Evolutionary conservation across 2,113 vertebrate genomes (phyloP).

Genomic region (Daphoenositta chrysoptera): DNA sequence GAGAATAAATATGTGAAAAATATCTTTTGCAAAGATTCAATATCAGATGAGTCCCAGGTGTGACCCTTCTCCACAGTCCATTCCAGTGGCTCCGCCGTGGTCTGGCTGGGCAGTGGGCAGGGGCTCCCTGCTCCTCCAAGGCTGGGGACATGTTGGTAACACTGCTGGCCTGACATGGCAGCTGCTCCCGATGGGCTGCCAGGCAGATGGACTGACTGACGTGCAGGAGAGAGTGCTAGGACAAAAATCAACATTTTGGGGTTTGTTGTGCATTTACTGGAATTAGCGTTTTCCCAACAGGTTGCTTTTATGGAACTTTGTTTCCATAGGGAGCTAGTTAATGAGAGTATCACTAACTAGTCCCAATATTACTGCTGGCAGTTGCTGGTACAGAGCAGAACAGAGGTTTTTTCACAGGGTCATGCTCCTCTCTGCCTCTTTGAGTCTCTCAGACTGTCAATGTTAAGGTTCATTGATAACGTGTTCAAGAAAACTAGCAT

Average conservation of each 20-base stretch:
- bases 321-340: background rate
- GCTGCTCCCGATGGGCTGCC: background rate
- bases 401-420: background rate
- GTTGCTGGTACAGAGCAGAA: background rate
- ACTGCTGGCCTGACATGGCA: background rate
- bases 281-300: background rate
- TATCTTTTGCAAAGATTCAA: background rate
- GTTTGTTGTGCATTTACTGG: background rate
- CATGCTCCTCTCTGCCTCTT: background rate
- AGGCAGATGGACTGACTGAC: background rate
- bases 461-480: background rate
- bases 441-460: background rate
- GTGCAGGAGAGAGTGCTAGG: rapidly evolving
- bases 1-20: background rate
- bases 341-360: background rate
- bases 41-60: background rate
- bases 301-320: background rate
- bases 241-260: background rate
- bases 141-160: background rate
- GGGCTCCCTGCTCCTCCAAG: background rate
- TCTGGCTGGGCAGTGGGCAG: background rate
- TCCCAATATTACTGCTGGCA: background rate
- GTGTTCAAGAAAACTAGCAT: background rate
- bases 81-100: background rate
- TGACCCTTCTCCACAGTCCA: background rate